Evolutionary conservation across 2,888 invertebrate genomes (phyloP).

Genomic region (Macropis europaea): DNA sequence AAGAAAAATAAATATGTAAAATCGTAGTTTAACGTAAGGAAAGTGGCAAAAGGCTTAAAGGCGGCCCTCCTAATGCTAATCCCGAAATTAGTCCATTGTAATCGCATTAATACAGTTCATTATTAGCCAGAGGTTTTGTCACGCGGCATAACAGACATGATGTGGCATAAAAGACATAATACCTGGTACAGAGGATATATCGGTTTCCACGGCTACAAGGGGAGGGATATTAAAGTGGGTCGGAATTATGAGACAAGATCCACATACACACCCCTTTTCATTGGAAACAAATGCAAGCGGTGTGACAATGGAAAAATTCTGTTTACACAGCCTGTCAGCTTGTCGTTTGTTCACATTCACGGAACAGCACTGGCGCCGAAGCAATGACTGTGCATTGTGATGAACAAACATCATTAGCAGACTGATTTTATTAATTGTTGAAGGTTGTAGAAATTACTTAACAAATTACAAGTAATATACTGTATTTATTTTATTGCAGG

Average conservation of each 20-base stretch:
- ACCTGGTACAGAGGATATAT: slow-evolving; percentile 17
- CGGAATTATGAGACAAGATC: slow-evolving; percentile 38
- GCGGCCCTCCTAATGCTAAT: no score
- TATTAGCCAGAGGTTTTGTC: neutral
- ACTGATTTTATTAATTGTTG: no score
- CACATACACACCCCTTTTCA: slow-evolving; percentile 26
- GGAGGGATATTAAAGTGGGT: slow-evolving; percentile 49
- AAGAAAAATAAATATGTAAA: no score
- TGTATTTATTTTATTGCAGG: no score
- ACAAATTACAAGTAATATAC: no score
- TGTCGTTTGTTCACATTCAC: slow-evolving; percentile 27
- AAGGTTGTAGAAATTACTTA: no score
- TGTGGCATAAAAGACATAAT: neutral
- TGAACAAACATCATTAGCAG: slow-evolving; percentile 32
- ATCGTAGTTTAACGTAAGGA: no score
- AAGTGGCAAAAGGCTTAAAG: no score
- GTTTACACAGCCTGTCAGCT: slow-evolving; percentile 56
- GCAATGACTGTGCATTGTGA: neutral
- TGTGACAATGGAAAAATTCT: slow-evolving; percentile 59
- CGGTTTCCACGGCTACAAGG: slow-evolving; percentile 33
- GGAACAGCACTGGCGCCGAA: slow-evolving; percentile 15
- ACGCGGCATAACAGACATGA: neutral
- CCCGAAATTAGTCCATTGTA: no score
- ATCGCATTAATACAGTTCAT: no score
- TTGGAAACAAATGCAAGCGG: slow-evolving; percentile 31